Conservation (phyloP, 2,888 invertebrate species). For the Parnassius apollo region DNA sequence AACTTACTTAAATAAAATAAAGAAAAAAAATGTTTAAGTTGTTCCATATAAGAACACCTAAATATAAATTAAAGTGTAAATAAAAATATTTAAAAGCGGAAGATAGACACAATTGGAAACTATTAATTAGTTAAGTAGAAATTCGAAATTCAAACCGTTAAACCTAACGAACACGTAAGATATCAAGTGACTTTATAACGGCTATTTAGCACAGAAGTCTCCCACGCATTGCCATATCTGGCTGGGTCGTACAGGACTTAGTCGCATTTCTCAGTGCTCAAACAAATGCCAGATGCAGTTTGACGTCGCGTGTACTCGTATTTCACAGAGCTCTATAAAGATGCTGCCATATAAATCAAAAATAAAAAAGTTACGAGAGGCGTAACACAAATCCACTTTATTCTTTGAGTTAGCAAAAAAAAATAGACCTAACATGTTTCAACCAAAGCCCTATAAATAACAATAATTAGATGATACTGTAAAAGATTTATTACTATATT, state of each 20-base stretch:
- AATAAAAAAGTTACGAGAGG: too few species aligned
- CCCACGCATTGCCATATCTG: slow-evolving; percentile 27
- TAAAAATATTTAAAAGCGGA: too few species aligned
- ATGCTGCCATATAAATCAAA: neutral
- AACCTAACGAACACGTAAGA: slow-evolving; percentile 1
- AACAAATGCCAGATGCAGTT: slow-evolving; percentile 18
- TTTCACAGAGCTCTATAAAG: slow-evolving; percentile 19
- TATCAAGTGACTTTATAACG: slow-evolving; percentile 18
- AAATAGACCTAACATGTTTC: too few species aligned
- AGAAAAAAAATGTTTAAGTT: too few species aligned
- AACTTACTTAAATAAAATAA: too few species aligned
- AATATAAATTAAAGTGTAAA: too few species aligned
- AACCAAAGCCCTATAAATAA: too few species aligned
- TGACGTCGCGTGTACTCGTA: slow-evolving; percentile 7
- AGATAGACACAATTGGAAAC: neutral
- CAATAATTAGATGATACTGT: too few species aligned
- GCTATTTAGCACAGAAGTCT: slow-evolving; percentile 15
- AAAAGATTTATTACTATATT: too few species aligned
- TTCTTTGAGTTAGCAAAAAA: too few species aligned
- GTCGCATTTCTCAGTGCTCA: slow-evolving; percentile 16
- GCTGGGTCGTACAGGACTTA: slow-evolving; percentile 12
- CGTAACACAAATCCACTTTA: neutral
- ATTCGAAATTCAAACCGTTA: slow-evolving; percentile 11
- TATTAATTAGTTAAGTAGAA: slow-evolving; percentile 3
- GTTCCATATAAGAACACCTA: too few species aligned